phyloP scores from a whole-genome alignment of 2,113 vertebrate genomes.

The Diadophis punctatus region DNA sequence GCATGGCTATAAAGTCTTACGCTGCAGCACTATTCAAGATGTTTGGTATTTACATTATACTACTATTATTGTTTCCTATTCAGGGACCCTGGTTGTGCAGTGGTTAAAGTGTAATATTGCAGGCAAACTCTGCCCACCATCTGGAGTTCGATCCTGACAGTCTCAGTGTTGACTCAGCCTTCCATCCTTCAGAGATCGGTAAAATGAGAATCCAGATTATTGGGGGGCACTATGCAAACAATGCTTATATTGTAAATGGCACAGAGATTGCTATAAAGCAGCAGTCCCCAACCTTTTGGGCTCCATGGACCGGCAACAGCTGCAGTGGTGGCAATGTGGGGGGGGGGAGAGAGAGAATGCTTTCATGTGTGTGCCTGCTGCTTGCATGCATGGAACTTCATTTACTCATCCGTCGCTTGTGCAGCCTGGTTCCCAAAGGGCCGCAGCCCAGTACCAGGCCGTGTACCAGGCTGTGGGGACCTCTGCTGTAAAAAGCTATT shows the following conservation, averaged over 20 bases:
- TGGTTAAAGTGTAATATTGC: background rate
- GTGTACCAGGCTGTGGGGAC: background rate
- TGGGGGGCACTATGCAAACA: too few relatives aligned
- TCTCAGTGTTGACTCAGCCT: background rate
- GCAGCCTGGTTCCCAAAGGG: background rate
- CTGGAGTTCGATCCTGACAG: background rate
- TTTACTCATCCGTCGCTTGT: background rate
- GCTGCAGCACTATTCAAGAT: background rate
- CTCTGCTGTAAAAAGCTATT: background rate
- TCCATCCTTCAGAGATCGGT: background rate
- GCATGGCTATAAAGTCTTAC: background rate
- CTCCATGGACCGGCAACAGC: background rate
- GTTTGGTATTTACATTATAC: background rate
- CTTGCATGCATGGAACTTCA: rapidly evolving
- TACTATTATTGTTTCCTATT: background rate
- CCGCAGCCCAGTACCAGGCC: background rate
- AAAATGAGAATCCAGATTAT: background rate
- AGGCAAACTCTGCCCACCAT: background rate
- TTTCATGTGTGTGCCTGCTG: background rate
- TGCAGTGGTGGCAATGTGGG: background rate
- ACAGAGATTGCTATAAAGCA: background rate
- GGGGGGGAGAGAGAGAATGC: background rate
- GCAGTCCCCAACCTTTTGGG: background rate
- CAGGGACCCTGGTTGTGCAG: background rate
- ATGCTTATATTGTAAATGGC: background rate